phyloP scores from a whole-genome alignment of 2,888 invertebrate species.

The Masnerella sp. region DNA sequence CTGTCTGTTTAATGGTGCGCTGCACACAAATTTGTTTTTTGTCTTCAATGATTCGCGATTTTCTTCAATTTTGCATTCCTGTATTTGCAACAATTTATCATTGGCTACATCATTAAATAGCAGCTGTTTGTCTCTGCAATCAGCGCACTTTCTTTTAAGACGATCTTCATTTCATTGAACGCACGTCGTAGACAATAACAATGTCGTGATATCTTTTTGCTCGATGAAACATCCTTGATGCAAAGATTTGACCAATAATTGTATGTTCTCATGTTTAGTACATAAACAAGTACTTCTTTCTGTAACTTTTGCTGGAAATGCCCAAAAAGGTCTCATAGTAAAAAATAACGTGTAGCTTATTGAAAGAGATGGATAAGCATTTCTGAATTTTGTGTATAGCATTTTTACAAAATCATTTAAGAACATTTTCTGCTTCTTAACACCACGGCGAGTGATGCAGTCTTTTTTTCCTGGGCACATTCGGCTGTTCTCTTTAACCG shows the following conservation, averaged over 20 bases:
- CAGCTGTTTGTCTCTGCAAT: constrained; percentile 9
- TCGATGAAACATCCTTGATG: constrained; percentile 13
- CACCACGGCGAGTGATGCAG: constrained; percentile 11
- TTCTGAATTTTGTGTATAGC: constrained; percentile 10
- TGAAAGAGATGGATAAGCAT: constrained; percentile 2
- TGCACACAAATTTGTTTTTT: not conserved
- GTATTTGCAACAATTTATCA: not conserved
- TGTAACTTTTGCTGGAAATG: constrained; percentile 18
- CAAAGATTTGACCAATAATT: constrained; percentile 12
- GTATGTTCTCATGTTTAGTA: constrained; percentile 42
- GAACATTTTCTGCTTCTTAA: constrained; percentile 35
- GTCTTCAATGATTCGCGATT: constrained; percentile 1
- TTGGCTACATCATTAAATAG: constrained; percentile 10
- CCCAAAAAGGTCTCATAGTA: constrained; percentile 35
- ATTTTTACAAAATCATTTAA: constrained; percentile 22
- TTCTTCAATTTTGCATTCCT: constrained; percentile 10
- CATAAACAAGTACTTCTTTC: constrained; percentile 30
- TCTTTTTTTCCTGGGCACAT: constrained; percentile 33
- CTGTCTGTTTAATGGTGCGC: not conserved
- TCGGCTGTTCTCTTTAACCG: constrained; percentile 24
- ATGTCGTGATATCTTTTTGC: not conserved
- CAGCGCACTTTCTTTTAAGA: not conserved
- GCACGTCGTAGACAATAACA: constrained; percentile 17
- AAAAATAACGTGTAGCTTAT: constrained; percentile 28
- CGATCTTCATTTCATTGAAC: not conserved